Percentiles rank a stretch among this genome's conserved stretches.
These are phyloP conservation scores for Sciurus niger DNA, from an alignment of 2,113 vertebrate species.

Conservation along the genomic window DNA sequence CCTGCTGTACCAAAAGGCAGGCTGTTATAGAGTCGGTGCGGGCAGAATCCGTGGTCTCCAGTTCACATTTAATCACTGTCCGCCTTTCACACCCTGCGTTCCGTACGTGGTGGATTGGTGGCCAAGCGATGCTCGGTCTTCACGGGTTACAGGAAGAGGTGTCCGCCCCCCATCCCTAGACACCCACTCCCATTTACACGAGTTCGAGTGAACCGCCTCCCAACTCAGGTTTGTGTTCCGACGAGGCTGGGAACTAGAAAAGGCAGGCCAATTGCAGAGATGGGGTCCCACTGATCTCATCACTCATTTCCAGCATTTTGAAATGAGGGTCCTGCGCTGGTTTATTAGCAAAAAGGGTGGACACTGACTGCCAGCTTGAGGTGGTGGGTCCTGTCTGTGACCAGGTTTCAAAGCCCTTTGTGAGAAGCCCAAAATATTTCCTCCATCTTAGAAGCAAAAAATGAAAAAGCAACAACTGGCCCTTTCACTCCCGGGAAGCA, in stretches of 20 bases:
- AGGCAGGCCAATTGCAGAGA: constrained; percentile 47
- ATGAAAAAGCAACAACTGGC: neutral
- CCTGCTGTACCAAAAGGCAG: constrained; percentile 59
- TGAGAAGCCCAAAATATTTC: constrained; percentile 5
- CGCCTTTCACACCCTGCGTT: neutral
- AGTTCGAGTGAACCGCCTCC: constrained; percentile 59
- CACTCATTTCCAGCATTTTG: constrained; percentile 56
- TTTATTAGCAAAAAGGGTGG: constrained; percentile 70
- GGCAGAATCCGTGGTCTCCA: constrained; percentile 53
- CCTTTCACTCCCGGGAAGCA: neutral
- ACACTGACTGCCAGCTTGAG: constrained; percentile 29
- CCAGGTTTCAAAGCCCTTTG: constrained; percentile 45
- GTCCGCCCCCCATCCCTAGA: constrained; percentile 63
- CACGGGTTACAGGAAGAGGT: constrained; percentile 76
- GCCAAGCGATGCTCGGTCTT: constrained; percentile 76
- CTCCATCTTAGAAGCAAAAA: constrained; percentile 44
- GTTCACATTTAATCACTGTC: neutral
- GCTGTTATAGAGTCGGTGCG: constrained; percentile 54
- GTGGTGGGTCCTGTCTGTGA: constrained; percentile 48
- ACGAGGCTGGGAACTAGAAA: constrained; percentile 56
- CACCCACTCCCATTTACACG: constrained; percentile 69
- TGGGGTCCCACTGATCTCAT: constrained; percentile 12
- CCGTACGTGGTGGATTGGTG: constrained; percentile 7
- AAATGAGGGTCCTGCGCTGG: constrained; percentile 59
- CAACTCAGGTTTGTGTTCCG: constrained; percentile 43